Evolutionary conservation across 2,888 invertebrate species (phyloP).

Genomic region (Cryptops parisi): DNA sequence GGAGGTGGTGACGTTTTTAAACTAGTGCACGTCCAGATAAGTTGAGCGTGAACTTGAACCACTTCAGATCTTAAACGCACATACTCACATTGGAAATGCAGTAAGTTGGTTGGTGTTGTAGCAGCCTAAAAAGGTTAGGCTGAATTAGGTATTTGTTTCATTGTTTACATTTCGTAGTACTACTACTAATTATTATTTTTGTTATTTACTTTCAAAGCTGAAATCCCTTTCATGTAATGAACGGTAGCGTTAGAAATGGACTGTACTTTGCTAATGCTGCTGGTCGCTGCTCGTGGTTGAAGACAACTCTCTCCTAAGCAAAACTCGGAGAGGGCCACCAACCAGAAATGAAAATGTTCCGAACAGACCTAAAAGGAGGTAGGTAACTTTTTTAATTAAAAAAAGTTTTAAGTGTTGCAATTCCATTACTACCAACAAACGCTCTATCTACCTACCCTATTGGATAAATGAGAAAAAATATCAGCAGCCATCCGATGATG

Average conservation of each 20-base stretch:
- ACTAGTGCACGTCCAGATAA: conserved; percentile 53
- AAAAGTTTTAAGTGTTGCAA: conserved; percentile 13
- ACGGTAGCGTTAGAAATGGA: conserved; percentile 42
- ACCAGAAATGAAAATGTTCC: conserved; percentile 78
- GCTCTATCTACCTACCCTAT: conserved; percentile 26
- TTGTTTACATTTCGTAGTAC: background rate
- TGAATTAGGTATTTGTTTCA: background rate
- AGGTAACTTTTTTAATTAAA: background rate
- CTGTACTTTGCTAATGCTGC: conserved; percentile 22
- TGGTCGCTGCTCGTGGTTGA: conserved; percentile 17
- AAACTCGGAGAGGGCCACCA: conserved; percentile 50
- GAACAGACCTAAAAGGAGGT: conserved; percentile 49
- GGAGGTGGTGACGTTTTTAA: conserved; percentile 83
- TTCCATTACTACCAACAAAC: no score
- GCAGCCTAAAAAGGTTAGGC: conserved; percentile 48
- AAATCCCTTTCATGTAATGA: conserved; percentile 49
- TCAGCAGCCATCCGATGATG: conserved; percentile 56
- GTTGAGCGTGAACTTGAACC: conserved; percentile 48
- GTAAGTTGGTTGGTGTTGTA: conserved; percentile 45
- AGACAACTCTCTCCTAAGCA: conserved; percentile 25
- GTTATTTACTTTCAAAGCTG: conserved; percentile 41
- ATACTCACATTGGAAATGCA: conserved; percentile 62
- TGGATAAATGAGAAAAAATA: conserved; percentile 47
- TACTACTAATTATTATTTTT: no score
- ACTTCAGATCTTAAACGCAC: conserved; percentile 58